phyloP scores from a whole-genome alignment of 2,888 invertebrate species.

The Arctia plantaginis region DNA sequence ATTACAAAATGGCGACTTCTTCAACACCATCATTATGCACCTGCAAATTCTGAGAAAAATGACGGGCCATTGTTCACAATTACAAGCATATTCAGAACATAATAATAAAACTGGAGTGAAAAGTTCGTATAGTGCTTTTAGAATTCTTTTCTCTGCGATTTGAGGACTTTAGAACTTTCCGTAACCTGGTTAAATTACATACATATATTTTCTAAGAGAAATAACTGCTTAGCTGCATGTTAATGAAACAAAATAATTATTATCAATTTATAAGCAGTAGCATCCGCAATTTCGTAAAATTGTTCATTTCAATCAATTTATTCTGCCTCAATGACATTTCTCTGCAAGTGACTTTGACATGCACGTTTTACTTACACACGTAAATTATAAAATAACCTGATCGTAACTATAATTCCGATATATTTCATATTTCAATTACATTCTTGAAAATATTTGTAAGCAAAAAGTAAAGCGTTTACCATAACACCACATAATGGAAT shows the following conservation, averaged over 20 bases:
- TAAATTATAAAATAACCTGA: neutral
- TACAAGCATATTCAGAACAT: slow-evolving; percentile 51
- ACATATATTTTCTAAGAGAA: neutral
- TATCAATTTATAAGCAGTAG: neutral
- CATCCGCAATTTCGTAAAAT: neutral
- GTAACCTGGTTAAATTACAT: neutral
- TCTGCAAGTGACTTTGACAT: neutral
- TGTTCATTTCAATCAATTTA: neutral
- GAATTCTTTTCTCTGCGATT: neutral
- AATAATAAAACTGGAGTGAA: neutral
- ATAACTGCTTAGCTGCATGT: neutral
- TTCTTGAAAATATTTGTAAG: neutral
- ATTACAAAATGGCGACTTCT: slow-evolving; percentile 62
- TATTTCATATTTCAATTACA: neutral
- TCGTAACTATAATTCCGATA: neutral
- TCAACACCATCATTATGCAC: slow-evolving; percentile 44
- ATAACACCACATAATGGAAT: neutral
- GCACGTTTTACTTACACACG: neutral
- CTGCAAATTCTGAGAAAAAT: slow-evolving; percentile 39
- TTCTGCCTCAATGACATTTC: neutral
- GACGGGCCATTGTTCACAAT: slow-evolving; percentile 27
- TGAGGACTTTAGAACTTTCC: neutral
- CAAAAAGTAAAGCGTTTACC: neutral
- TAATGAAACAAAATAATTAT: neutral
- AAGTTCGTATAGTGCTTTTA: neutral